Evolutionary conservation across 2,888 invertebrate species (phyloP).

Genomic region (Drosophila helvetica): DNA sequence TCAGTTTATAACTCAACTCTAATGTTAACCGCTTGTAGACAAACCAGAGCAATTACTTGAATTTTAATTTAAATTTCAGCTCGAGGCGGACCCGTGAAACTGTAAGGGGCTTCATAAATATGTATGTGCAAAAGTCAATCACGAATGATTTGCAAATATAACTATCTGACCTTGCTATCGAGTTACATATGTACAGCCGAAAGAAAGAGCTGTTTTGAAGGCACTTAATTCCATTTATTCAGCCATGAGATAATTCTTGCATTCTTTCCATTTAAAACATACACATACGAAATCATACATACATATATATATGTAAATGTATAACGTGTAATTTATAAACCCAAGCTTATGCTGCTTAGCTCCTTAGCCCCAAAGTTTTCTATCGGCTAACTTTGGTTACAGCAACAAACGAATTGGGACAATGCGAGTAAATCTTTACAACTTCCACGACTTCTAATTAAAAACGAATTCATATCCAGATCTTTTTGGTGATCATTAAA

Average conservation of each 20-base stretch:
- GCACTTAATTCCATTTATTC: conserved; percentile 12
- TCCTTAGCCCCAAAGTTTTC: neutral
- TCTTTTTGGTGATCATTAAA: conserved; percentile 74
- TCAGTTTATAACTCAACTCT: conserved; percentile 35
- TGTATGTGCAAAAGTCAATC: conserved; percentile 20
- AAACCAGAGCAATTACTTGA: conserved; percentile 14
- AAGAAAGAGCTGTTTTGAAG: conserved; percentile 4
- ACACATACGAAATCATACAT: neutral
- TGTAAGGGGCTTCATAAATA: neutral
- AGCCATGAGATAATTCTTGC: neutral
- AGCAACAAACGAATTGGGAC: conserved; percentile 42
- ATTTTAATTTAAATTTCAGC: conserved; percentile 30
- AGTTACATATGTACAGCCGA: conserved; percentile 22
- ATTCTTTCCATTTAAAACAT: neutral
- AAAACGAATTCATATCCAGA: conserved; percentile 66
- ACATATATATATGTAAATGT: too few relatives aligned
- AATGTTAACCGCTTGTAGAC: conserved; percentile 33
- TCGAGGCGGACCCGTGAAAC: conserved; percentile 45
- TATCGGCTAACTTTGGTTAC: conserved; percentile 19
- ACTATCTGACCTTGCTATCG: conserved; percentile 28
- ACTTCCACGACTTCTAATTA: conserved; percentile 78
- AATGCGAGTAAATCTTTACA: conserved; percentile 71
- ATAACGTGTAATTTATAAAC: neutral
- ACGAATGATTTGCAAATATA: conserved; percentile 31
- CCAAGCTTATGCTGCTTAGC: neutral